phyloP scores from a whole-genome alignment of 2,797 vertebrate genomes.

The Anguilla megastoma region DNA sequence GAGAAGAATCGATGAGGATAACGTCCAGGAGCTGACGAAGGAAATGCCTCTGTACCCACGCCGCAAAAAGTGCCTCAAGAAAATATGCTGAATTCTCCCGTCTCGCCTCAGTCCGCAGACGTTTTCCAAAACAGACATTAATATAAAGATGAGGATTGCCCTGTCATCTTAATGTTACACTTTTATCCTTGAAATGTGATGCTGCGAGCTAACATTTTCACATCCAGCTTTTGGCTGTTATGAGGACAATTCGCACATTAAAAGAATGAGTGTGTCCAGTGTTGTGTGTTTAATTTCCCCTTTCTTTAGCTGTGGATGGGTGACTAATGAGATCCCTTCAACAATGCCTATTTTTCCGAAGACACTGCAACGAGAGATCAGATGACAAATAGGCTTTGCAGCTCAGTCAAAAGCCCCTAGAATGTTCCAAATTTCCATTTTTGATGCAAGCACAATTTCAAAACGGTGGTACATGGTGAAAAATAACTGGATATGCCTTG shows the following conservation, averaged over 20 bases:
- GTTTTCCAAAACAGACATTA: constrained; percentile 24
- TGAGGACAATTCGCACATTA: background rate
- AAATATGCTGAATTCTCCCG: constrained; percentile 12
- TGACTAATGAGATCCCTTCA: background rate
- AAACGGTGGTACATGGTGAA: background rate
- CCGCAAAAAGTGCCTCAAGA: constrained; percentile 25
- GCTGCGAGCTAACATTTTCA: background rate
- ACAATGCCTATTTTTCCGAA: background rate
- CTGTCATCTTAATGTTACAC: background rate
- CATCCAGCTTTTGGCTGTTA: background rate
- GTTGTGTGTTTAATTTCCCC: background rate
- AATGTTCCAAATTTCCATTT: background rate
- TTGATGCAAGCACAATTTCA: background rate
- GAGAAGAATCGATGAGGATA: constrained; percentile 21
- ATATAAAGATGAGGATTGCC: constrained; percentile 28
- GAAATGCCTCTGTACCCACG: constrained; percentile 8
- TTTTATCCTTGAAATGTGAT: constrained; percentile 3
- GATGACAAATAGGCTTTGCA: background rate
- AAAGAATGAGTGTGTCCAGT: background rate
- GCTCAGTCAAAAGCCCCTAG: background rate
- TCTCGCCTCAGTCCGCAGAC: background rate
- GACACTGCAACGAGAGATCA: background rate
- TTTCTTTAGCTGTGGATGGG: background rate
- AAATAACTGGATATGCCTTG: background rate
- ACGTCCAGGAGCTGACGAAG: background rate